Percentiles rank a stretch among this genome's conserved stretches.
These are phyloP conservation scores for Sclerodermus sp. DNA, from an alignment of 2,888 invertebrate species.

Conservation along the genomic window DNA sequence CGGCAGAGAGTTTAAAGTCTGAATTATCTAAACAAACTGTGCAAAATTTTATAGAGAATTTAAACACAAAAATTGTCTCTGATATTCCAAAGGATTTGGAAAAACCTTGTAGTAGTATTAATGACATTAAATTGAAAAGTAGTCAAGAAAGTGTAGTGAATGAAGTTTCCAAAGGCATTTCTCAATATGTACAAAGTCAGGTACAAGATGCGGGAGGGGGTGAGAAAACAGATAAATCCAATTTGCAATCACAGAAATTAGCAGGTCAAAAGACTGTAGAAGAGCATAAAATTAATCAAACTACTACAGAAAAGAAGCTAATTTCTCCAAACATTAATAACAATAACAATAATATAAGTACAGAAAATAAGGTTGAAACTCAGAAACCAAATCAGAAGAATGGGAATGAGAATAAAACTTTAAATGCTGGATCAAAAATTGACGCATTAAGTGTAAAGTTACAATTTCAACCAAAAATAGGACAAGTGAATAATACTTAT, in stretches of 20 bases:
- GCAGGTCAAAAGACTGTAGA: no score
- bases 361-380: slow-evolving; percentile 18
- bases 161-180: no score
- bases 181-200: no score
- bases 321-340: slow-evolving; percentile 23
- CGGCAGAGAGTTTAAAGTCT: slow-evolving; percentile 1
- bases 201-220: no score
- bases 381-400: slow-evolving; percentile 19
- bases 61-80: no score
- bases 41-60: no score
- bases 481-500: slow-evolving; percentile 47
- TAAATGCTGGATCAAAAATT: slow-evolving; percentile 47
- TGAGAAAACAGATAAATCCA: not conserved
- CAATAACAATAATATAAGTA: slow-evolving; percentile 20
- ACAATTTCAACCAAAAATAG: slow-evolving; percentile 52
- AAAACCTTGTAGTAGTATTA: no score
- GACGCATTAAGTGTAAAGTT: slow-evolving; percentile 51
- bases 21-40: not conserved
- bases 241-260: not conserved
- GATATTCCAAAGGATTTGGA: no score
- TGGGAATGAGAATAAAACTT: slow-evolving; percentile 15
- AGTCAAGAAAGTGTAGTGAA: no score
- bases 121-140: no score
- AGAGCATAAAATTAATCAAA: not conserved
- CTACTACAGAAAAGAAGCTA: slow-evolving; percentile 1